Base-by-base conservation (phyloP, 2,797 vertebrate genomes). In the Labeo calbasu region DNA sequence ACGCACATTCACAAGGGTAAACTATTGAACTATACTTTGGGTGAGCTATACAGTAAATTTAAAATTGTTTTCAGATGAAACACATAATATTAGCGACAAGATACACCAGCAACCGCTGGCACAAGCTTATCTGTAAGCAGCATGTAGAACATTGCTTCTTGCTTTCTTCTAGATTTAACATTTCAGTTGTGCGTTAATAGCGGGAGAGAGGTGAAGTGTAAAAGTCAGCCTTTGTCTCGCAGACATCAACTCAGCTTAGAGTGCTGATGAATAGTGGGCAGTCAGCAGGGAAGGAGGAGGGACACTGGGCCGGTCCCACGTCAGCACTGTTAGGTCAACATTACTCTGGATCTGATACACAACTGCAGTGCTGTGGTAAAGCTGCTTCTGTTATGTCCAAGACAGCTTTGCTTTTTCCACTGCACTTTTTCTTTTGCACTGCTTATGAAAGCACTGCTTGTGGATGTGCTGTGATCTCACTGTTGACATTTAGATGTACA, bases 391-490 rank as follows among this genome's bases (percentile, higher is more conserved):
- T 80, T 85, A 84, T 86, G 90, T 91, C 83, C 87, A 90, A 91
- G 91, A 92, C 88, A 88, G 88, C 89, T 86, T 90, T 87, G 65
- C 87, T 91, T 93, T 94, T 93, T 92, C 91, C 93, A 92, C 89
- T 87, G 84, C 73, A 0, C 46, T 59, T 75, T 70, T 73, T 91
- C 65, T 48, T 14, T 17, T 87, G 82, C 72, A 50, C 82, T 84
- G 84, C 87, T 86, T 83, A 93, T 95, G 94, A 96, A 95, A 94
- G 94, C 91, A 84, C 78, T 88, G 78, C 88, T 94, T 95, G 92
- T 95, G 91, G 86, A 86, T 89, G 87, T 89, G 88, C 86, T 85
- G 77, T 77, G 88, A 92, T 86, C 88, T 93, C 91, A 78, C 73
- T 92, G 87, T 92, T 95, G 92, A 92, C 91, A 91, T 94, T 94